Evolutionary conservation across 2,113 vertebrate genomes (phyloP), one percentile per base, ranked within the genome.

Genomic region (Echinops telfairi): DNA sequence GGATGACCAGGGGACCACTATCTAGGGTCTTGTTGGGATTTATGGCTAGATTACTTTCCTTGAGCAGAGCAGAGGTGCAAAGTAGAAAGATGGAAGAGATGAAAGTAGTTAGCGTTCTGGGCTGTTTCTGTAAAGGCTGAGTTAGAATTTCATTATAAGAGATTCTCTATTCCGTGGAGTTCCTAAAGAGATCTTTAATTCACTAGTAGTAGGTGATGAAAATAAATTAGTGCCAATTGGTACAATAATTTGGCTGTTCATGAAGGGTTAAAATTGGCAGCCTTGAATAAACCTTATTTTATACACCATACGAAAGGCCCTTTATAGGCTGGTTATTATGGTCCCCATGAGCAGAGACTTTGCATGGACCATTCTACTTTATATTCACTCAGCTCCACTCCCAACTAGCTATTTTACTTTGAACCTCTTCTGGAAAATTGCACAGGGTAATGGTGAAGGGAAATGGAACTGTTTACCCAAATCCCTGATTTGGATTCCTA

Each of bases 1-100:
- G 71, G 89, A 88, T 81, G 90, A 85, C 83, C 20, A 80, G 60
- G 66, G 90, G 79, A 86, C 88, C n/a, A 22, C 88, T 88, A 38
- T 95, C 91, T 81, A 58, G 83, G 38, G 70, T 83, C 79, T 96
- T 38, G 68, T 75, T 95, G 86, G 33, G 87, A 94, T 95, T 96
- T 97, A 92, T 94, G 66, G 53, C 60, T 47, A 38, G 64, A 88
- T 29, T 80, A 20, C 71, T 94, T 92, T 88, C 76, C 93, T 88
- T 33, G 83, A 90, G 47, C 85, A 84, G 70, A 93, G 80, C 76
- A 68, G 89, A 89, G 92, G 29, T 92, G 12, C 57, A 38, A 83
- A 71, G 36, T 68, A 7, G 76, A 47, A 80, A 89, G 58, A 57
- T 64, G 16, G 43, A n/a, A 31, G 29, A 91, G 27, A 60, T 62